Percentiles rank a stretch among this genome's conserved stretches.
phyloP scores from a whole-genome alignment of 2,888 invertebrate genomes.

The Mythimna pallens region DNA sequence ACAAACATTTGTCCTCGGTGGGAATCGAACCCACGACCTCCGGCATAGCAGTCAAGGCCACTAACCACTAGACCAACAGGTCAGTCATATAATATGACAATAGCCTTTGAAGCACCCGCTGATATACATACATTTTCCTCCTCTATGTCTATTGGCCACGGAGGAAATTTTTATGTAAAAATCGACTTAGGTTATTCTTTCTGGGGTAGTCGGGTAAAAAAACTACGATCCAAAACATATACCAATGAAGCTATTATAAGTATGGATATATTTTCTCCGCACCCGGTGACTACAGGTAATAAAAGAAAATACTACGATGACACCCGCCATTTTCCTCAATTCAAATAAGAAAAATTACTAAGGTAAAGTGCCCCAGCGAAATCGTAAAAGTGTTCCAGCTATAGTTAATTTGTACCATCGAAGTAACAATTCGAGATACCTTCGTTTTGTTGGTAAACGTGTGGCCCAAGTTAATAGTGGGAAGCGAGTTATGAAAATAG shows the following conservation, averaged over 20 bases:
- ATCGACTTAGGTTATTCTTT: too few species aligned
- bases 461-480: slow-evolving; percentile 40
- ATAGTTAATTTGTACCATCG: slow-evolving; percentile 77
- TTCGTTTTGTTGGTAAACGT: slow-evolving; percentile 57
- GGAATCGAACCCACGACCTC: too few species aligned
- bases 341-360: slow-evolving; percentile 59
- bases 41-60: too few species aligned
- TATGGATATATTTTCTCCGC: background rate
- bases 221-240: background rate
- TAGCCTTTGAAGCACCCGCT: too few species aligned
- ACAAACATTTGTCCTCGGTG: too few species aligned
- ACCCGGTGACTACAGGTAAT: slow-evolving; percentile 31
- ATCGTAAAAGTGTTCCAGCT: slow-evolving; percentile 63
- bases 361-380: slow-evolving; percentile 58
- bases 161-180: too few species aligned
- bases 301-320: slow-evolving; percentile 42
- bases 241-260: slow-evolving; percentile 39
- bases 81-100: too few species aligned
- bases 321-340: slow-evolving; percentile 48
- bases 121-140: too few species aligned
- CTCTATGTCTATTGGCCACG: too few species aligned
- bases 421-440: slow-evolving; percentile 71
- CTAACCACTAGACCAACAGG: too few species aligned
- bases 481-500: background rate
- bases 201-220: too few species aligned